Evolutionary conservation across 2,888 invertebrate genomes (phyloP), one percentile per base, ranked within the genome.

Genomic region (Drosophila gaucha): DNA sequence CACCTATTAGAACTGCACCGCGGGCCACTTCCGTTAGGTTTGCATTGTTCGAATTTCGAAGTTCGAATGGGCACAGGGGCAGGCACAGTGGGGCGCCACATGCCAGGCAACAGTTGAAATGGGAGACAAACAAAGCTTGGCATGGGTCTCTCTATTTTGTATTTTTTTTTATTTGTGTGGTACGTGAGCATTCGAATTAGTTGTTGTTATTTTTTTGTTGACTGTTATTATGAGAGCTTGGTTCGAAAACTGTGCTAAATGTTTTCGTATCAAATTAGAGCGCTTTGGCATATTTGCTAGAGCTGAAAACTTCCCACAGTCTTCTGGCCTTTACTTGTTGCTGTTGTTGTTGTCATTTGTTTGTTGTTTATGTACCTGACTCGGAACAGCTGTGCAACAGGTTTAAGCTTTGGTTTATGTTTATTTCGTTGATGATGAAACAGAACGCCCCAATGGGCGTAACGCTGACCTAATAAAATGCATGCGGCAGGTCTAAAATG

Each of bases 251-350:
- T 65, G 64, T 80, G 87, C 85, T 87, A 85, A 86, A 80, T 86
- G 80, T 67, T 69, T 76, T 63, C 50, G 50, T 72, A 70, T 75
- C 66, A 65, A 83, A 83, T 83, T 87, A 87, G 82, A 80, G 72
- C 63, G 60, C 66, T 69, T 54, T 51, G 55, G 50, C 43, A 35
- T 86, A 67, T 82, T 86, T 82, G 78, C 59, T 51, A 64, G 46
- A 44, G 47, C 64, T 30, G 60, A 87, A 87, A 87, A 66, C 68
- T 87, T 83, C 82, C 82, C 82, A 83, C 82, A 85, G 75, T 80
- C 24, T 38, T 20, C 26, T 14, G 28, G 46, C 46, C 46, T 46
- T 46, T 46, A 46, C 3, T 12, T 6, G 18, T 31, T 46, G 31
- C 4, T 28, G 24, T 41, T 39, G 22, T 22, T 10, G 31, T 47